Conservation (phyloP, 1,140 invertebrate species). For the Grapholita molesta region DNA sequence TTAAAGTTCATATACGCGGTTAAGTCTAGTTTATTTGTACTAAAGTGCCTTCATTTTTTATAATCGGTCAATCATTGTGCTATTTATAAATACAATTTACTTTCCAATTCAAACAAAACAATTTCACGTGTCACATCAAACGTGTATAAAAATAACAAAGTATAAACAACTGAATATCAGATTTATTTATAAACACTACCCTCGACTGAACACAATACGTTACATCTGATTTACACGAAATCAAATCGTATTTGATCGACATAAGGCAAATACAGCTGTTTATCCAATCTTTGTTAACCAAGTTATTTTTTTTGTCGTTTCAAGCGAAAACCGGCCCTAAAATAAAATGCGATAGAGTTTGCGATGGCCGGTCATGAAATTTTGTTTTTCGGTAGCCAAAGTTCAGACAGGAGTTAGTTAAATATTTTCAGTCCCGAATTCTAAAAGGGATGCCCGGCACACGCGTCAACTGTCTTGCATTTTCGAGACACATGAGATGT, state of each 20-base stretch:
- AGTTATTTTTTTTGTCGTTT: background rate
- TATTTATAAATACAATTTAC: background rate
- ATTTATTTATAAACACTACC: slow-evolving; percentile 16
- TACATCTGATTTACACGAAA: background rate
- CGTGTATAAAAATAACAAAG: slow-evolving; percentile 9
- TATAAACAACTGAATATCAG: slow-evolving; percentile 15
- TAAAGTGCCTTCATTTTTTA: no score
- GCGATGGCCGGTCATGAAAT: background rate
- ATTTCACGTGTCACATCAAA: slow-evolving; percentile 13
- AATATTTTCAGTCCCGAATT: slow-evolving; percentile 14
- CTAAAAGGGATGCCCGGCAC: background rate
- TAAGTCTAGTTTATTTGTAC: no score
- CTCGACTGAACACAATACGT: background rate
- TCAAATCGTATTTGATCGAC: background rate
- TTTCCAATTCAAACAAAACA: slow-evolving; percentile 11
- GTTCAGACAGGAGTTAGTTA: slow-evolving; percentile 7
- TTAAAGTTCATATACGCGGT: no score
- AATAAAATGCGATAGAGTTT: background rate
- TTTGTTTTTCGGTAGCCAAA: slow-evolving; percentile 5
- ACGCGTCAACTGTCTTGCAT: background rate
- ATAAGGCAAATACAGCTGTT: background rate
- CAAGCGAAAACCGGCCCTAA: background rate
- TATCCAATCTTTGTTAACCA: background rate
- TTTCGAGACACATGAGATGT: background rate
- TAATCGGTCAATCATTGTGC: no score